Evolutionary conservation across 2,797 vertebrate genomes (phyloP), one percentile per base, ranked within the genome.

Genomic region (Melanotaenia trifasciata): DNA sequence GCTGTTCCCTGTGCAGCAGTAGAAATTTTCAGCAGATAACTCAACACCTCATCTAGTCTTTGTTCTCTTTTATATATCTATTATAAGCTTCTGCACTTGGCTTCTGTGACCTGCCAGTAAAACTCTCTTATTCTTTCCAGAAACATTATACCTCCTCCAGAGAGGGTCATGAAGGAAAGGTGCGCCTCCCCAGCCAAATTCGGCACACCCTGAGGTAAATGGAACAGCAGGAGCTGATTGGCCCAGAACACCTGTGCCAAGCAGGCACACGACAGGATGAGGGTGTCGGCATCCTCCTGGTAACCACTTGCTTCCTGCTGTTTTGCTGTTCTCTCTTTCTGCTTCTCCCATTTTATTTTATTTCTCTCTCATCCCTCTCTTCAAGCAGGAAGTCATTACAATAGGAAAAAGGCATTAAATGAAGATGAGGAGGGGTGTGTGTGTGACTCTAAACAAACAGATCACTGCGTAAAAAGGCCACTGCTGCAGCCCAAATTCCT

Each of bases 231-330:
- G 76, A 82, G 59, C 65, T 43, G 79, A 86, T 79, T 94, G 94
- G 87, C 78, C 62, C 93, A 85, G 86, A 90, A 93, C 95, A 96
- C 96, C 96, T 97, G 96, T 96, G 93, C 88, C 76, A 71, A 72
- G 77, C 67, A 70, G 96, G 96, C 96, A 97, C 96, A 97, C 96
- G 96, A 96, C 96, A 96, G 96, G 95, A 97, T 96, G 95, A 94
- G 95, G 96, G 95, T 94, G 96, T 95, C 82, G 84, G 95, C 95
- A 94, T 96, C 95, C 94, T 95, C 93, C 89, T 83, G 93, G 88
- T 94, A 93, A 95, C 93, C 83, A 85, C 87, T 93, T 88, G 92
- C 96, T 97, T 97, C 96, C 96, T 96, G 94, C 93, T 93, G 91
- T 95, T 96, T 96, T 95, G 93, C 90, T 89, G 76, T 82, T 84